phyloP scores from a whole-genome alignment of 2,113 vertebrate species.

The Donacobius atricapilla region DNA sequence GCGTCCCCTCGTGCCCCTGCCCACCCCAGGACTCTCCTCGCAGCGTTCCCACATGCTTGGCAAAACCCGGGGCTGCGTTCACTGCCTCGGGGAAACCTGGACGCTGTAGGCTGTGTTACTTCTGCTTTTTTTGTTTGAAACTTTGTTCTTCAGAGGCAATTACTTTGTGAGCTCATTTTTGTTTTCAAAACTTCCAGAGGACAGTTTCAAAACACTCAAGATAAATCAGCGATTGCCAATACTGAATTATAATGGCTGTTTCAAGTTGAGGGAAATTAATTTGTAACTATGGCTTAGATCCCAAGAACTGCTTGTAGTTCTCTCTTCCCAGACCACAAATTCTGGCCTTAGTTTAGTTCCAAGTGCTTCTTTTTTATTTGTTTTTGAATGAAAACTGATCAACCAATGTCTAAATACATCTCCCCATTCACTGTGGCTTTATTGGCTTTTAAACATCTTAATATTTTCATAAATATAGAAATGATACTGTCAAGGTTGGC shows the following conservation, averaged over 20 bases:
- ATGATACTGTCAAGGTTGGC: slow-evolving; percentile 73
- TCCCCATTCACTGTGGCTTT: not conserved
- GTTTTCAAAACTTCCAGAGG: not conserved
- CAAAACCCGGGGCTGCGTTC: not conserved
- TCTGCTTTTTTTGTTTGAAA: not conserved
- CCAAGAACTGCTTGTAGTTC: slow-evolving; percentile 7
- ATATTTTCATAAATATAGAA: slow-evolving; percentile 19
- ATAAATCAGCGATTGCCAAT: not conserved
- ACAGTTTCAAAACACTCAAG: not conserved
- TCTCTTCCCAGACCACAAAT: not conserved
- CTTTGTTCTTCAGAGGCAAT: not conserved
- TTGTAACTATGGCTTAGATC: not conserved
- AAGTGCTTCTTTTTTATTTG: not conserved
- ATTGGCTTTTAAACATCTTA: not conserved
- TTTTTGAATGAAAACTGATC: not conserved
- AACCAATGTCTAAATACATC: not conserved
- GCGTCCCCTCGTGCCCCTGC: not conserved
- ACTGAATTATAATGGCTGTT: not conserved
- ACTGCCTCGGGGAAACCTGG: not conserved
- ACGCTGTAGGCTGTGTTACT: not conserved
- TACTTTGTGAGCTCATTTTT: not conserved
- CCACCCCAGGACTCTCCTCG: fast-evolving
- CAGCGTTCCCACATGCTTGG: not conserved
- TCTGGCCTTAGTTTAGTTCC: not conserved
- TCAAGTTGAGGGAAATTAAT: not conserved